Percentiles rank a stretch among this genome's conserved stretches.
These are phyloP conservation scores for Tholera decimalis DNA, from an alignment of 2,888 invertebrate genomes.

Conservation along the genomic window DNA sequence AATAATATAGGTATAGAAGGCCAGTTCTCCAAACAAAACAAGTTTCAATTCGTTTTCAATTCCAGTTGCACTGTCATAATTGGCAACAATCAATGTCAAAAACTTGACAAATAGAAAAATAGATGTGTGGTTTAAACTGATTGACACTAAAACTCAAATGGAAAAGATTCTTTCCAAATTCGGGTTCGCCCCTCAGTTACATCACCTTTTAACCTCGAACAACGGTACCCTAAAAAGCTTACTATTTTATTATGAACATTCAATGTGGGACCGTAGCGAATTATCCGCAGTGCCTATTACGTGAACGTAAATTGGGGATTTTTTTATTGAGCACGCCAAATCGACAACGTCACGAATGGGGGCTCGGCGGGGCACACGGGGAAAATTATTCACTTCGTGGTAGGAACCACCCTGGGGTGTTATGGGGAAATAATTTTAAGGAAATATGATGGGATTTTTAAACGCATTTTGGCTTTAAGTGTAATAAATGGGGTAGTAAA, in stretches of 20 bases:
- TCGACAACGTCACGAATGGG: slow-evolving; percentile 82
- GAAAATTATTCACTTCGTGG: slow-evolving; percentile 57
- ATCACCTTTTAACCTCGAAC: background rate
- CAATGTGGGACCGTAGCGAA: slow-evolving; percentile 73
- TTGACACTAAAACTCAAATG: background rate
- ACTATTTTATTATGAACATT: slow-evolving; percentile 65
- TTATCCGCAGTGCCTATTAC: slow-evolving; percentile 83
- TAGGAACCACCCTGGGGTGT: slow-evolving; percentile 47
- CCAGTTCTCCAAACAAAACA: no score
- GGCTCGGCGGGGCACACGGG: slow-evolving; percentile 61
- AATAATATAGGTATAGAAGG: no score
- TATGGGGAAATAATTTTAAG: slow-evolving; percentile 51
- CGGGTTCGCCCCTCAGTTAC: no score
- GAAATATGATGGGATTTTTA: slow-evolving; percentile 48
- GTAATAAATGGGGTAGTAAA: slow-evolving; percentile 5
- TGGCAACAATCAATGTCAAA: background rate
- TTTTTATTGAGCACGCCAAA: slow-evolving; percentile 83
- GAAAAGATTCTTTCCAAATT: background rate
- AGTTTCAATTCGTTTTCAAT: no score
- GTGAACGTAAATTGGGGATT: slow-evolving; percentile 81
- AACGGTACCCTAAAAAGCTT: slow-evolving; percentile 25
- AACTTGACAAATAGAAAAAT: background rate
- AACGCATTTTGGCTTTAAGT: slow-evolving; percentile 21
- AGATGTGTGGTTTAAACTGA: background rate
- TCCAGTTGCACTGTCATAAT: background rate